These are phyloP conservation scores for Pseudomugil tenellus DNA, from an alignment of 2,797 vertebrate genomes.

Conservation along the genomic window DNA sequence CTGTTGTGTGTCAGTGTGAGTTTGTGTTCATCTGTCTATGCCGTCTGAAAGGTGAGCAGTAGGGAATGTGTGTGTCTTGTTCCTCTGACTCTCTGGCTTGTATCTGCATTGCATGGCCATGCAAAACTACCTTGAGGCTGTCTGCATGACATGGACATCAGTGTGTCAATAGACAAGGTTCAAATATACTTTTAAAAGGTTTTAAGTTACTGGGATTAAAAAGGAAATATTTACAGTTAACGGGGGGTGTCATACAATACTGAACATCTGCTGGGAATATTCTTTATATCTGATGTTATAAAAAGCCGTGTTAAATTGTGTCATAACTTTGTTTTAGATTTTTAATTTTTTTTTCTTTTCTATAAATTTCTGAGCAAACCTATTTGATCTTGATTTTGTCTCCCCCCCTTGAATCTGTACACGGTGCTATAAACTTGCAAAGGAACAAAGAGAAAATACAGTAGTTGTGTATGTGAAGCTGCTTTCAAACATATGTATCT, in stretches of 20 bases:
- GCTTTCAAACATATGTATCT: slow-evolving; percentile 70
- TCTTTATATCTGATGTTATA: slow-evolving; percentile 33
- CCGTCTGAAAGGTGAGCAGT: slow-evolving; percentile 36
- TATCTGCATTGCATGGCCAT: slow-evolving; percentile 25
- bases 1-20: slow-evolving; percentile 18
- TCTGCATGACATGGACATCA: slow-evolving; percentile 2
- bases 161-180: slow-evolving; percentile 22
- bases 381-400: slow-evolving; percentile 6
- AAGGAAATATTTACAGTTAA: slow-evolving; percentile 10
- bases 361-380: slow-evolving; percentile 12
- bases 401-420: neutral
- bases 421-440: slow-evolving; percentile 21
- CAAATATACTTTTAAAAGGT: slow-evolving; percentile 10
- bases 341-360: neutral
- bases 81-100: slow-evolving; percentile 7
- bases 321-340: neutral
- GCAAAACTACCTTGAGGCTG: slow-evolving; percentile 24
- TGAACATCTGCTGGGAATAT: slow-evolving; percentile 46
- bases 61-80: neutral
- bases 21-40: slow-evolving; percentile 33
- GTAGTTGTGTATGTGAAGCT: slow-evolving; percentile 36
- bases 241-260: slow-evolving; percentile 46
- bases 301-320: slow-evolving; percentile 5
- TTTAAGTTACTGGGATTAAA: slow-evolving; percentile 28
- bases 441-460: slow-evolving; percentile 23